Percentiles rank a stretch among this genome's conserved stretches.
Evolutionary conservation across 2,888 invertebrate genomes (phyloP).

Genomic region (Aquatica leii): DNA sequence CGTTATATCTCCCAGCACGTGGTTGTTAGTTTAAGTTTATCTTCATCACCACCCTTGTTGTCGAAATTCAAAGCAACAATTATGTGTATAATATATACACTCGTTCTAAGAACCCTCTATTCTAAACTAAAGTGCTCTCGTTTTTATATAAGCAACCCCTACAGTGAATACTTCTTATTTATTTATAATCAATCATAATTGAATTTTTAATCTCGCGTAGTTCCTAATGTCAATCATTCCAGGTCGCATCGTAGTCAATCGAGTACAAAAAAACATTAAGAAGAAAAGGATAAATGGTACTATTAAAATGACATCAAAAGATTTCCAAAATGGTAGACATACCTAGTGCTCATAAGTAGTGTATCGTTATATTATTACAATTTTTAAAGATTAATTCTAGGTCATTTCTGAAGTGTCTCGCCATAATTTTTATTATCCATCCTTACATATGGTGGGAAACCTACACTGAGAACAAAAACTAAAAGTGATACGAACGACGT

Average conservation of each 20-base stretch:
- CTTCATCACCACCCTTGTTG: slow-evolving; percentile 5
- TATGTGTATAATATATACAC: not conserved
- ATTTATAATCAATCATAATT: slow-evolving; percentile 8
- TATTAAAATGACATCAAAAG: slow-evolving; percentile 14
- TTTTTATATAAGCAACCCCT: slow-evolving; percentile 5
- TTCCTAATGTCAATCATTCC: slow-evolving; percentile 14
- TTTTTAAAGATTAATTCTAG: no score
- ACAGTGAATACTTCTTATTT: not conserved
- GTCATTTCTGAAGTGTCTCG: no score
- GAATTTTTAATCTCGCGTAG: not conserved
- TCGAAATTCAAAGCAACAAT: slow-evolving; percentile 3
- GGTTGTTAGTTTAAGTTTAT: slow-evolving; percentile 3
- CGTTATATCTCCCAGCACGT: not conserved
- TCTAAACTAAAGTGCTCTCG: not conserved
- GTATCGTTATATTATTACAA: no score
- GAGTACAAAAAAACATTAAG: not conserved
- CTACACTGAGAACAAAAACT: no score
- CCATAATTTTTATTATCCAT: no score
- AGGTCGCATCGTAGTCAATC: not conserved
- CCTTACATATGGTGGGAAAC: no score
- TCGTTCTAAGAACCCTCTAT: not conserved
- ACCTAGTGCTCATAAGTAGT: no score
- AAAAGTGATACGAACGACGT: no score
- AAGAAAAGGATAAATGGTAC: not conserved
- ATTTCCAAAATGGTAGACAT: not conserved